These are phyloP conservation scores for Leptura quadrifasciata DNA, from an alignment of 2,888 invertebrate genomes.

Conservation along the genomic window DNA sequence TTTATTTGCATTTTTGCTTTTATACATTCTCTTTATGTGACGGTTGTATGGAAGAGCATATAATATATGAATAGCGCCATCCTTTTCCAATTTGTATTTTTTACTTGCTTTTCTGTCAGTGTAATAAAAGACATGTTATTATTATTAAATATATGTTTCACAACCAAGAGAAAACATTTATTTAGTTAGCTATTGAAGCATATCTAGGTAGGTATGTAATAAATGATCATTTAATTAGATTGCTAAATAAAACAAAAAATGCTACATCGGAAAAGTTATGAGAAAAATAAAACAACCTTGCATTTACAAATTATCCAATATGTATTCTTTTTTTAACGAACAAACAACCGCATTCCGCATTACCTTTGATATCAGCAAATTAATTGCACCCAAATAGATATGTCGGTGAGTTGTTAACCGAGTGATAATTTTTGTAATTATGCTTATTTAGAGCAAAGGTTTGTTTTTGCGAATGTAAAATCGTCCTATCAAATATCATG, in stretches of 20 bases:
- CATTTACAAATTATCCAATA: neutral
- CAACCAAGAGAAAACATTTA: no score
- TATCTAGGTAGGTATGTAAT: neutral
- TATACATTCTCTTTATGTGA: no score
- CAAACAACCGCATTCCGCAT: neutral
- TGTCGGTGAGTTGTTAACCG: neutral
- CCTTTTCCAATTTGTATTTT: no score
- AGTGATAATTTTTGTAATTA: neutral
- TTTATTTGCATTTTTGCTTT: no score
- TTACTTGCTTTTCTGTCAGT: no score
- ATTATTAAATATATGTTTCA: no score
- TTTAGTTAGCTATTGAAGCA: no score
- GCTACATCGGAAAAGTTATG: neutral
- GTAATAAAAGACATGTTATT: no score
- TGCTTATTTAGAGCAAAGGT: neutral
- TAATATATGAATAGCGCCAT: no score
- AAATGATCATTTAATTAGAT: neutral
- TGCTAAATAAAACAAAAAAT: neutral
- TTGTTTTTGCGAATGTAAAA: neutral
- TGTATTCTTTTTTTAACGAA: neutral
- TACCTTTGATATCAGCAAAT: neutral
- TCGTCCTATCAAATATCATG: neutral
- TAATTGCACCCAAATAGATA: neutral
- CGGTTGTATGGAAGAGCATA: no score
- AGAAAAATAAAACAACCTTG: neutral